Conservation (phyloP, 2,113 vertebrate species). For the Sturnus vulgaris region DNA sequence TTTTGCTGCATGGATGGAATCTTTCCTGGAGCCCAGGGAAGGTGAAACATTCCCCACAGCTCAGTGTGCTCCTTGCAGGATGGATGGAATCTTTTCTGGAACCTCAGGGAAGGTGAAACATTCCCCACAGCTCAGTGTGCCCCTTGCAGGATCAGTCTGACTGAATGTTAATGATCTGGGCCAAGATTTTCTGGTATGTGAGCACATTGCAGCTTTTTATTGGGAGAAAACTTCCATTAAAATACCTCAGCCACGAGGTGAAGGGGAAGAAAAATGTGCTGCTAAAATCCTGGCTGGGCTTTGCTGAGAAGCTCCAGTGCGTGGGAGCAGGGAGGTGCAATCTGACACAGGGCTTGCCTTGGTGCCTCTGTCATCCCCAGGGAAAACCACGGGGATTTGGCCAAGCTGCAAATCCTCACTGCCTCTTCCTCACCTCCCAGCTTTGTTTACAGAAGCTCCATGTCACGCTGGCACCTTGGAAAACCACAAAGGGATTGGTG, state of each 20-base stretch:
- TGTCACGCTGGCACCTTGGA: not conserved
- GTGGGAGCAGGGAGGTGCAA: not conserved
- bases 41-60: not conserved
- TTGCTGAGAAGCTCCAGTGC: not conserved
- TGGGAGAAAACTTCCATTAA: slow-evolving; percentile 29
- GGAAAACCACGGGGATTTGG: not conserved
- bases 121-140: not conserved
- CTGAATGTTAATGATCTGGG: not conserved
- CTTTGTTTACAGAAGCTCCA: not conserved
- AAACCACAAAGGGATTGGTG: not conserved
- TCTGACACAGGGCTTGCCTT: not conserved
- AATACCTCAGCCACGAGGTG: not conserved
- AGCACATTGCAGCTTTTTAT: not conserved
- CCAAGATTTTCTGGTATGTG: not conserved
- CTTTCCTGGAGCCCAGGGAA: not conserved
- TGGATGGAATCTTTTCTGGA: not conserved
- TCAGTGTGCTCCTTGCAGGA: fast-evolving
- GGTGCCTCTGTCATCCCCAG: not conserved
- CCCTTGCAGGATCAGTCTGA: not conserved
- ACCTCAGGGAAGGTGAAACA: not conserved
- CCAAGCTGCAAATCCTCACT: not conserved
- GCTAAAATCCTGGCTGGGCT: not conserved
- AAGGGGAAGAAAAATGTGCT: not conserved
- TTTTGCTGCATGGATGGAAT: not conserved
- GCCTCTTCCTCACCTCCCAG: not conserved